Evolutionary conservation across 2,888 invertebrate genomes (phyloP).

Genomic region (Nomada fucata): DNA sequence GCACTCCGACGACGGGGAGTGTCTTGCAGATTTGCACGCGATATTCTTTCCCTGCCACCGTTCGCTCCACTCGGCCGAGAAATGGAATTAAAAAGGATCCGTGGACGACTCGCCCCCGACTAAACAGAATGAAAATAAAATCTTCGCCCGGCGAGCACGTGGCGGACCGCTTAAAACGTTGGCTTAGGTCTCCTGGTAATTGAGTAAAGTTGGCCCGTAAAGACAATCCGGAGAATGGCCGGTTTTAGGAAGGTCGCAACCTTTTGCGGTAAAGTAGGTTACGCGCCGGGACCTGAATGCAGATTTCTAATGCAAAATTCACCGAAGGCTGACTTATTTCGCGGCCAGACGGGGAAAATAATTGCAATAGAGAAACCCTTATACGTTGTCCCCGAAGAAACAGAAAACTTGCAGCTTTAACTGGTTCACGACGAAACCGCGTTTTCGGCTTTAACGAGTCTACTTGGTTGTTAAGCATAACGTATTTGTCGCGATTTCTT

Average conservation of each 20-base stretch:
- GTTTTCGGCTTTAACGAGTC: neutral
- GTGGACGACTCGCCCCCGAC: neutral
- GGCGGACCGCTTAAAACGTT: conserved; percentile 22
- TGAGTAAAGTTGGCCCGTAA: conserved; percentile 39
- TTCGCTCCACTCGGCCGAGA: neutral
- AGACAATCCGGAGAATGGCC: conserved; percentile 35
- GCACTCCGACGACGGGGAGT: neutral
- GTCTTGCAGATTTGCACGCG: neutral
- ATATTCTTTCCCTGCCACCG: neutral
- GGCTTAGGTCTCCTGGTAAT: conserved; percentile 33
- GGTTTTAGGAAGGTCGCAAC: conserved; percentile 30
- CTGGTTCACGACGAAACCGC: too few species aligned
- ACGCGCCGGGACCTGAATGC: conserved; percentile 37
- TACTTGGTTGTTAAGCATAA: too few species aligned
- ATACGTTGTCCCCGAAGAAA: neutral
- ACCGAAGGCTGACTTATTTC: conserved; percentile 16
- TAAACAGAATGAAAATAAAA: conserved; percentile 38
- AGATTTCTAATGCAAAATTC: conserved; percentile 52
- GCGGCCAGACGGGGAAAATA: neutral
- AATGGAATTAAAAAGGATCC: neutral
- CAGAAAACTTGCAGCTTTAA: neutral
- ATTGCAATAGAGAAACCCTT: too few species aligned
- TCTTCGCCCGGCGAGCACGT: neutral
- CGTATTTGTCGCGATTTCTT: too few species aligned
- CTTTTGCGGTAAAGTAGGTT: conserved; percentile 52